Base-by-base conservation (phyloP, 2,113 vertebrate genomes). In the Lophotis ruficrista region DNA sequence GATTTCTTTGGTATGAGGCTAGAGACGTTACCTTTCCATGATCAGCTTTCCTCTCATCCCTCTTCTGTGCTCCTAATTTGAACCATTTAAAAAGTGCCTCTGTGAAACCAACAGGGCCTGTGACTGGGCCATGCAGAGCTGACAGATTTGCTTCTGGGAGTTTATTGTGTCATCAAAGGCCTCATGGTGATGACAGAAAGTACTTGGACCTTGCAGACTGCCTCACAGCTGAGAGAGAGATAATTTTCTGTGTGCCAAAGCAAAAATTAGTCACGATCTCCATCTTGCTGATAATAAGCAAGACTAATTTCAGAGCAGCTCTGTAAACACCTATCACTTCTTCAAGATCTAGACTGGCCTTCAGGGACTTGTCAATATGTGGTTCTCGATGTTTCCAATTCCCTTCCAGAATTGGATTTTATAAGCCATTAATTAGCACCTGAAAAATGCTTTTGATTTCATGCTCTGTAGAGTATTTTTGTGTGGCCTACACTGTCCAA, bases 71-170 rank as follows among this genome's bases (percentile, higher is more conserved):
- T 95, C 87, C 91, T 95, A 80, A 89, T 85, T 83, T 83, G 73
- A 92, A 91, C 88, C 70, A 64, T 95, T 94, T 47, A 69, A 61
- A 83, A 98, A 97, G 96, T 97, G 97, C 97, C 97, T 97, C 94
- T 79, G 45, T 81, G 86, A 82, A 95, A 64, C 69, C 81, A 80
- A 60, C 66, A 61, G 68, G 56, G 62, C 86, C 91, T 65, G 19
- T 87, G 88, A 87, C 78, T 83, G 48, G 87, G 35, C 83, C 60
- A 12, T 30, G 80, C 56, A 84, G 73, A 87, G 70, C 83, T 56
- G 68, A 79, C 83, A 38, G 60, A 70, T 97, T 89, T 94, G 37
- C 70, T 95, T 96, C 89, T 95, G 43, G 73, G 83, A 91, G 35
- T 78, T 87, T 65, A 38, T 84, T 83, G 47, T 79, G 73, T 91